Base-by-base conservation (phyloP, 2,113 vertebrate genomes). In the Myxocyprinus asiaticus region DNA sequence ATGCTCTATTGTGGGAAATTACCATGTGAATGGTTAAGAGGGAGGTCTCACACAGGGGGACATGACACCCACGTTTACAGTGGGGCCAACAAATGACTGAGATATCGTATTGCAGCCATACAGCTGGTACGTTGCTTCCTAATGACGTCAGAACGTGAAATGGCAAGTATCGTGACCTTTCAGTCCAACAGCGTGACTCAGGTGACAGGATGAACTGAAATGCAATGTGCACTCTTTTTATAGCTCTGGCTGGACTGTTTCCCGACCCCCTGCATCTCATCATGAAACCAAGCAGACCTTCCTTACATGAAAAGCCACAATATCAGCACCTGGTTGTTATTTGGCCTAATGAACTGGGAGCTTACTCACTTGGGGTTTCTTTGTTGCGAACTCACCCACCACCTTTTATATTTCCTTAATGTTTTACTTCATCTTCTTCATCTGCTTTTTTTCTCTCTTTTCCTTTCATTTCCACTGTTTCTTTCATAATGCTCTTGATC, bases 241-340 rank as follows among this genome's bases (percentile, higher is more conserved):
- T 79, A 59, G 81, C 87, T 86, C 89, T 82, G 90, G 91, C 90
- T 93, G 89, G 90, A 89, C 86, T 77, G 89, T 87, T 92, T 93
- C 90, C 91, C 90, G 88, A 86, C 91, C 90, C 91, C 90, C 91
- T 83, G 87, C 89, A 88, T 91, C 86, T 88, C 87, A 87, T 87
- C 90, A 84, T 92, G 88, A 91, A 90, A 91, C 89, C 87, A 82
- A 90, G 83, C 87, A 90, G 87, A 89, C 91, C 86, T 87, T 91
- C 89, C 90, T 59, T 48, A 74, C 62, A 61, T 74, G 58, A 68
- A 68, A 81, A 15, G 89, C 88, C 84, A 85, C 85, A 86, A 84
- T 81, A 85, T 85, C 90, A 88, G 88, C 92, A 93, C 92, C 91
- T 93, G 92, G 90, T 92, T 93, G 90, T 88, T 91, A 92, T 93